Conservation (phyloP, 2,888 invertebrate species). For the Allygus modestus region DNA sequence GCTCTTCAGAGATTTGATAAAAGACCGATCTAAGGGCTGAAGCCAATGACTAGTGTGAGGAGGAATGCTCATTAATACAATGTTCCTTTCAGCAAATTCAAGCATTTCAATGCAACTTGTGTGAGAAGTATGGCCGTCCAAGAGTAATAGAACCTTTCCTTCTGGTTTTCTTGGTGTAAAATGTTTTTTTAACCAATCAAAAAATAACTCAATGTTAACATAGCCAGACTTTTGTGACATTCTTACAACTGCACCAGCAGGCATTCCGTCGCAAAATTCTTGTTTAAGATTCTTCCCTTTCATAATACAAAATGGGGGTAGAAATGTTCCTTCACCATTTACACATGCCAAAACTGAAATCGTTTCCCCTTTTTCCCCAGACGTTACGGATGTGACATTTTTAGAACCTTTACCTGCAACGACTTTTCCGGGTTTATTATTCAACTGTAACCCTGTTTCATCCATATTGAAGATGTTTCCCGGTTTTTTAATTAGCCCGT, state of each 20-base stretch:
- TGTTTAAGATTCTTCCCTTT: conserved; percentile 48
- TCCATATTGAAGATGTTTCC: conserved; percentile 41
- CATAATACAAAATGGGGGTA: conserved; percentile 39
- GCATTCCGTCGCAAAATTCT: conserved; percentile 56
- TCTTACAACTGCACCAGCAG: conserved; percentile 28
- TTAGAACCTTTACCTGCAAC: conserved; percentile 49
- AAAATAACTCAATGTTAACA: conserved; percentile 48
- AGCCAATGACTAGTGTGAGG: conserved; percentile 42
- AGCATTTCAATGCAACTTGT: conserved; percentile 42
- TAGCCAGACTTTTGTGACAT: conserved; percentile 43
- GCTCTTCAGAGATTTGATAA: conserved; percentile 53
- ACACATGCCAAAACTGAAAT: conserved; percentile 45
- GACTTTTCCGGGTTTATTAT: conserved; percentile 45
- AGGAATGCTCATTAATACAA: conserved; percentile 44
- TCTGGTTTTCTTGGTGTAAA: conserved; percentile 55
- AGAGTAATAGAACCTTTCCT: conserved; percentile 49
- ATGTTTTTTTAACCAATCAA: conserved; percentile 57
- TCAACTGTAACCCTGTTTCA: conserved; percentile 51
- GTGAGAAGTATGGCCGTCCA: conserved; percentile 49
- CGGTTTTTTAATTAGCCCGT: conserved; percentile 47
- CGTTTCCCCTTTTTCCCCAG: conserved; percentile 46
- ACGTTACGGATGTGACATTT: conserved; percentile 27
- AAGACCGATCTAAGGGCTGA: conserved; percentile 51
- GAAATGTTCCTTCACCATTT: conserved; percentile 52
- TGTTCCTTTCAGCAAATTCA: conserved; percentile 53